phyloP scores from a whole-genome alignment of 2,113 vertebrate species.

The Geococcyx californianus region DNA sequence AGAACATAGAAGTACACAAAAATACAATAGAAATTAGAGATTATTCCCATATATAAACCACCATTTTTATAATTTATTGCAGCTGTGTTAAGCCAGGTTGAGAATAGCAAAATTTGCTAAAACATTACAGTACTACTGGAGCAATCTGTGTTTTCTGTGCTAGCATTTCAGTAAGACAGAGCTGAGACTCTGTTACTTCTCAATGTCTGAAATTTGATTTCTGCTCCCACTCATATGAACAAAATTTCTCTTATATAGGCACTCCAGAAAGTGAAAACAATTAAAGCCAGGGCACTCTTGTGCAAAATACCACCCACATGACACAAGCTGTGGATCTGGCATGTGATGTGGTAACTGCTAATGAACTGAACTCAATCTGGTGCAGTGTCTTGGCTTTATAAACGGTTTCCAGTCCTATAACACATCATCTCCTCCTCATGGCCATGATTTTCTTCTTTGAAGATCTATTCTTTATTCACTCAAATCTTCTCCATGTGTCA shows the following conservation, averaged over 20 bases:
- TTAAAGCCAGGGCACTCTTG: background rate
- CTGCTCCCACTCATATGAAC: background rate
- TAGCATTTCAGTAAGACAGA: background rate
- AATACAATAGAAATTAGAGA: background rate
- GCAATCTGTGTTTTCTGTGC: background rate
- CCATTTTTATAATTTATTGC: background rate
- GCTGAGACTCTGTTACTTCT: background rate
- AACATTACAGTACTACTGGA: background rate
- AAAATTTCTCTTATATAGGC: background rate
- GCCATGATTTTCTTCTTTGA: slow-evolving; percentile 15
- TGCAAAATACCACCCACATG: slow-evolving; percentile 32
- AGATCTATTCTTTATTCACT: slow-evolving; percentile 18
- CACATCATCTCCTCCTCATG: slow-evolving; percentile 12
- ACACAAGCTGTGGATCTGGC: background rate
- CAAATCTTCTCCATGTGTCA: slow-evolving; percentile 28
- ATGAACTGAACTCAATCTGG: background rate
- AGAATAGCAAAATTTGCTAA: background rate
- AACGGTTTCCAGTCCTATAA: background rate
- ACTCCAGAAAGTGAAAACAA: background rate
- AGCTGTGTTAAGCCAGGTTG: background rate
- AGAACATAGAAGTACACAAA: background rate
- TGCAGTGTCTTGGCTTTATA: background rate
- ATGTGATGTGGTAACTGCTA: background rate
- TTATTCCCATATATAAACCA: background rate
- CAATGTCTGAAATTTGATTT: background rate